Percentiles rank a stretch among this genome's conserved stretches.
Evolutionary conservation across 2,888 invertebrate genomes (phyloP).

Genomic region (Salticus scenicus): DNA sequence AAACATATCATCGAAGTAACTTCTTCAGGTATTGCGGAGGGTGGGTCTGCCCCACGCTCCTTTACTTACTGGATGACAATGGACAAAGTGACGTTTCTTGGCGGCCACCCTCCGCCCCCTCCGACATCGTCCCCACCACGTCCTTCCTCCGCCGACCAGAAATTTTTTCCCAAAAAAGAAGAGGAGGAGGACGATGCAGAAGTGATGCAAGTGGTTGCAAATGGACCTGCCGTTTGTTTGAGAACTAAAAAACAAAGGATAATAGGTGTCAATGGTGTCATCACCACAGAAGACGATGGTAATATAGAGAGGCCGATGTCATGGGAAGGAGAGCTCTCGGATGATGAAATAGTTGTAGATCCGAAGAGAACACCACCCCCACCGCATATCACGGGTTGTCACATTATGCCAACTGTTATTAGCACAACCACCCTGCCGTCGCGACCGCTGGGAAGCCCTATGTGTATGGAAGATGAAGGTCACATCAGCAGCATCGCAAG

Average conservation of each 20-base stretch:
- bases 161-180: conserved; percentile 22
- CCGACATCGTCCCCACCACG: conserved; percentile 46
- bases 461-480: conserved; percentile 64
- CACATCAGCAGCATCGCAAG: conserved; percentile 33
- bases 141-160: conserved; percentile 16
- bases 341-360: conserved; percentile 75
- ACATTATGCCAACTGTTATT: conserved; percentile 39
- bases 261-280: conserved; percentile 44
- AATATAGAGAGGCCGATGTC: conserved; percentile 85
- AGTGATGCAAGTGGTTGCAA: conserved; percentile 69
- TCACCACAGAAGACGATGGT: conserved; percentile 74
- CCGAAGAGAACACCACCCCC: conserved; percentile 24
- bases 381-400: conserved; percentile 47
- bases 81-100: conserved; percentile 61
- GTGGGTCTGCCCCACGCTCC: conserved; percentile 31
- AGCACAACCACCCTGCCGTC: conserved; percentile 38
- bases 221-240: conserved; percentile 55
- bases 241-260: conserved; percentile 55
- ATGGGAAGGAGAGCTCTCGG: conserved; percentile 94
- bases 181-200: conserved; percentile 68
- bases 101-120: conserved; percentile 48
- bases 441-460: conserved; percentile 53
- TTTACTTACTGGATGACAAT: conserved; percentile 50
- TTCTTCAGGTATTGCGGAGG: conserved; percentile 1
- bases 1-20: background rate